phyloP scores from a whole-genome alignment of 1,140 invertebrate species.

The Drosophila eugracilis region DNA sequence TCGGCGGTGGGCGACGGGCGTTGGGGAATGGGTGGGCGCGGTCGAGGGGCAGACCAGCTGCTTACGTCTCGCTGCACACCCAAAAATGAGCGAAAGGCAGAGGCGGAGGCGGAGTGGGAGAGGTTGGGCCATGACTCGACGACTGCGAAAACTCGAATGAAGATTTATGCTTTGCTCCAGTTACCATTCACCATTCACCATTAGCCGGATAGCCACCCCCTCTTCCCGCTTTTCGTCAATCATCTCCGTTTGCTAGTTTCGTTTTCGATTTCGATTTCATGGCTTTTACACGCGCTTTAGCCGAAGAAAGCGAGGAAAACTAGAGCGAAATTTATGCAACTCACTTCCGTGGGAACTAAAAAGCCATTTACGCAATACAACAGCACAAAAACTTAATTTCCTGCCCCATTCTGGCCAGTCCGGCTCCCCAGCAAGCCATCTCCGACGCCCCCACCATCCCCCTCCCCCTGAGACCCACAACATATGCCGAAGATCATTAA shows the following conservation, averaged over 20 bases:
- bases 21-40: conserved; percentile 13
- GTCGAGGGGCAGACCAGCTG: conserved; percentile 19
- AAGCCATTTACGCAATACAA: conserved; percentile 82
- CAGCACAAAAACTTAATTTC: conserved; percentile 78
- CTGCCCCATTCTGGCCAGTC: conserved; percentile 47
- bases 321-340: conserved; percentile 72
- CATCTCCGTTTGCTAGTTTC: conserved; percentile 69
- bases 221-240: conserved; percentile 65
- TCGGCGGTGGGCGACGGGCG: conserved; percentile 47
- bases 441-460: no score
- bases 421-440: conserved; percentile 6
- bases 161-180: conserved; percentile 77
- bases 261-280: conserved; percentile 77
- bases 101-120: neutral
- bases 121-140: conserved; percentile 57
- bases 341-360: conserved; percentile 78
- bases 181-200: conserved; percentile 26
- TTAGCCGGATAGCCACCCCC: neutral
- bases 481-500: conserved; percentile 81
- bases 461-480: conserved; percentile 73
- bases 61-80: conserved; percentile 69
- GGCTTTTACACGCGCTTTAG: conserved; percentile 77
- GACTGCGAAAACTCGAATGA: conserved; percentile 68
- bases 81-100: conserved; percentile 49
- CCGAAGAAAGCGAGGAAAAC: conserved; percentile 18